phyloP scores from a whole-genome alignment of 2,113 vertebrate genomes.

The Electrona antarctica region DNA sequence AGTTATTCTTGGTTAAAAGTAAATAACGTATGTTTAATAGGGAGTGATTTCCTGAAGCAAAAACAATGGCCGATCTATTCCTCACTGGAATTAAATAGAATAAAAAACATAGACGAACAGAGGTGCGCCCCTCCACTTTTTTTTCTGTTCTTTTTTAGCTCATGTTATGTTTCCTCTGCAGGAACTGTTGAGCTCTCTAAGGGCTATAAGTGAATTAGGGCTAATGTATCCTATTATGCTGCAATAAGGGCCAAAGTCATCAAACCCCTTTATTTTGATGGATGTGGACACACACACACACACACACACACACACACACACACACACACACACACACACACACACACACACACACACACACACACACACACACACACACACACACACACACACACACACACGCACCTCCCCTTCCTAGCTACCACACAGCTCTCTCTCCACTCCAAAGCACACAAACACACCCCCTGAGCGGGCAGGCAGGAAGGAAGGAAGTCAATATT shows the following conservation, averaged over 20 bases:
- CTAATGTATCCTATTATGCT: conserved; percentile 64
- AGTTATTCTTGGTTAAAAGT: no score
- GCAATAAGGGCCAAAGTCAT: conserved; percentile 65
- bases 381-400: conserved; percentile 12
- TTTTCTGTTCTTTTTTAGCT: neutral
- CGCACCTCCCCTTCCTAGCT: conserved; percentile 49
- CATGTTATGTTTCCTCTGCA: conserved; percentile 38
- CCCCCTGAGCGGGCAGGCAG: conserved; percentile 62
- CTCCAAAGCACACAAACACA: conserved; percentile 76
- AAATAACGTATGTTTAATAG: no score
- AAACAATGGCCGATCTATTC: neutral
- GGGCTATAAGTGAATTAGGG: conserved; percentile 51
- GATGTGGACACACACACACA: conserved; percentile 66
- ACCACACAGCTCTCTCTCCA: conserved; percentile 62
- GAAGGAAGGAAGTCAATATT: conserved; percentile 77
- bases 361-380: conserved; percentile 12
- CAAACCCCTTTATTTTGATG: conserved; percentile 72
- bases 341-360: conserved; percentile 13
- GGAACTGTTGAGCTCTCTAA: conserved; percentile 40
- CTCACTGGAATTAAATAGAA: conserved; percentile 13
- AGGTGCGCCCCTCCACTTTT: conserved; percentile 17
- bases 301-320: conserved; percentile 31
- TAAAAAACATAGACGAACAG: conserved; percentile 21
- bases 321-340: conserved; percentile 44
- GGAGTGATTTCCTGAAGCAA: no score